Conservation (phyloP, 2,797 vertebrate species). For the Gymnothorax javanicus region DNA sequence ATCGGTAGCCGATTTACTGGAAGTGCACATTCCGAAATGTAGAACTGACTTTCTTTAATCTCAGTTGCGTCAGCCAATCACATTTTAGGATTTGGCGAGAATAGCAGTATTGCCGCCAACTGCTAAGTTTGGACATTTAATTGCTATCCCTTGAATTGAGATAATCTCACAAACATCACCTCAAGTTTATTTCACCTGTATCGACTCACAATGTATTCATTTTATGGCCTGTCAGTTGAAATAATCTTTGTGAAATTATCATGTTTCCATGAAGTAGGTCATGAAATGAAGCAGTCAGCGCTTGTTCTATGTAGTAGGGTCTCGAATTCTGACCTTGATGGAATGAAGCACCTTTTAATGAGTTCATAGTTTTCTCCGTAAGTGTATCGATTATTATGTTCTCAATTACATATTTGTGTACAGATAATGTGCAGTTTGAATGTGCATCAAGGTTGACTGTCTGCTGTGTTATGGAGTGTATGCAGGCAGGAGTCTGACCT, state of each 20-base stretch:
- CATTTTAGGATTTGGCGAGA: too few species aligned
- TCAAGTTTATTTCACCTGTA: background rate
- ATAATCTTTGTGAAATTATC: slow-evolving; percentile 36
- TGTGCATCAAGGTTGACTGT: slow-evolving; percentile 21
- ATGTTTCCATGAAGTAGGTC: slow-evolving; percentile 5
- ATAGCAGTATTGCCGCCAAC: too few species aligned
- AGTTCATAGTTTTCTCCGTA: slow-evolving; percentile 24
- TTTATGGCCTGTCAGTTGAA: background rate
- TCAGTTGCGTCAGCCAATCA: too few species aligned
- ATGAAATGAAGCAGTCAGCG: background rate
- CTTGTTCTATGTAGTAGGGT: slow-evolving; percentile 37
- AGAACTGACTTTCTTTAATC: too few species aligned
- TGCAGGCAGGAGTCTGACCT: background rate
- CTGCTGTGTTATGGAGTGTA: background rate
- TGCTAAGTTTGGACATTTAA: too few species aligned
- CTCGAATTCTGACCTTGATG: slow-evolving; percentile 42
- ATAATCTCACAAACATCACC: slow-evolving; percentile 1
- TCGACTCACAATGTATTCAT: background rate
- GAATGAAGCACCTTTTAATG: slow-evolving; percentile 33
- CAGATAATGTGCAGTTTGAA: slow-evolving; percentile 43
- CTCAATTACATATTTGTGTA: slow-evolving; percentile 58
- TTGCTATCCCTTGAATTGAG: background rate
- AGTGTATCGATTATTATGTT: slow-evolving; percentile 29
- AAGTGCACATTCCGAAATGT: too few species aligned
- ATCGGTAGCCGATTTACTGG: too few species aligned